Base-by-base conservation (phyloP, 2,797 vertebrate genomes). In the Tragelaphus oryx region DNA sequence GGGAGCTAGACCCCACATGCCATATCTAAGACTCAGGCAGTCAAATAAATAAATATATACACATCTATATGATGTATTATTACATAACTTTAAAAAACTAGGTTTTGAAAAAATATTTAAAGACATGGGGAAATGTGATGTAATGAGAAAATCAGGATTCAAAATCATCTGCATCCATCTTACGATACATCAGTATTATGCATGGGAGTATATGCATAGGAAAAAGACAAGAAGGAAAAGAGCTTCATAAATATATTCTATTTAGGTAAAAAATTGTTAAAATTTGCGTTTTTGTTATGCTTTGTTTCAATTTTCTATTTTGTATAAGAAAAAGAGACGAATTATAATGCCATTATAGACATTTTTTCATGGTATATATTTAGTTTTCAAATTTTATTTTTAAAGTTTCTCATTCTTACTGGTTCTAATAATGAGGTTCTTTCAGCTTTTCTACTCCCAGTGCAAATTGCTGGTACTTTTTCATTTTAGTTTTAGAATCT, bases 291-390 rank as follows among this genome's bases (percentile, higher is more conserved):
- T 82, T 83, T 75, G 33, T 87, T 68, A 59, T 44, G 28, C 16
- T 87, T 78, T 78, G 30, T 52, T 81, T 86, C 22, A 44, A 33
- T 33, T 87, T 79, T 78, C n/a, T 59, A 16, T 44, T 83, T 92
- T 88, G 65, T 33, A 60, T 50, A 80, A 33, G 33, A 78, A 52
- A 74, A 86, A 33, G 10, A 84, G 71, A 87, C 28, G 71, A 62
- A 30, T 62, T 54, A 62, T 74, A 62, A 44, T 83, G 13, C 26
- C 57, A 54, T 78, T 71, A n/a, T 50, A 85, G 55, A 28, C 50
- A 71, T 62, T 94, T 93, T 62, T 65, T 81, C 82, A 95, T 41
- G 50, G 62, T 85, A 33, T 75, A 85, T 75, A 83, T 88, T 94
- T 71, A 87, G 33, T 88, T 95, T 68, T 26, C 57, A 82, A 28